Evolutionary conservation across 1,140 invertebrate genomes (phyloP).

Genomic region (Pissodes strobi): DNA sequence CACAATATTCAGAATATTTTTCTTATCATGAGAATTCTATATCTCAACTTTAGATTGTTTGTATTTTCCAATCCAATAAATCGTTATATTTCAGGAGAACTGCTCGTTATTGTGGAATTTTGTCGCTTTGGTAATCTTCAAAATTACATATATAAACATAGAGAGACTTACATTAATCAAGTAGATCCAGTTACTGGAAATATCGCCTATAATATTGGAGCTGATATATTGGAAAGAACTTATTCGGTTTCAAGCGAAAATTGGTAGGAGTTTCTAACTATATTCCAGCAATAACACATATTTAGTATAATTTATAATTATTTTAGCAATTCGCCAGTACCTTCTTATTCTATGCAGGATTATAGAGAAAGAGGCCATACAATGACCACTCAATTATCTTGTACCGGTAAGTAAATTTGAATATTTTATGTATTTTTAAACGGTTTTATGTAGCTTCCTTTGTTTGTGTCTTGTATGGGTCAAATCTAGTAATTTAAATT

Average conservation of each 20-base stretch:
- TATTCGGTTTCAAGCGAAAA: conserved; percentile 39
- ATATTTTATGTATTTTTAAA: no score
- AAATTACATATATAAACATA: conserved; percentile 79
- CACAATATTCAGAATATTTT: no score
- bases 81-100: conserved; percentile 78
- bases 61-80: no score
- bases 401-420: conserved; percentile 4
- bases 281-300: background rate
- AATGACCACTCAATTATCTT: background rate
- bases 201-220: conserved; percentile 68
- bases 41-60: no score
- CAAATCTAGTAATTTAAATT: no score
- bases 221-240: conserved; percentile 60
- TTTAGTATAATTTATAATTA: background rate
- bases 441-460: no score
- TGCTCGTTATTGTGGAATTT: conserved; percentile 93
- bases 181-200: conserved; percentile 68
- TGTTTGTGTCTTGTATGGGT: no score
- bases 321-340: background rate
- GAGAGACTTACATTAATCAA: conserved; percentile 80
- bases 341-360: conserved; percentile 5
- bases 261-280: conserved; percentile 12
- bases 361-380: conserved; percentile 6
- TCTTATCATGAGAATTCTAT: no score
- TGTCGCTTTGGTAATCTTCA: conserved; percentile 89